Conservation (phyloP, 2,888 invertebrate species). For the Rhorus exstirpatorius region DNA sequence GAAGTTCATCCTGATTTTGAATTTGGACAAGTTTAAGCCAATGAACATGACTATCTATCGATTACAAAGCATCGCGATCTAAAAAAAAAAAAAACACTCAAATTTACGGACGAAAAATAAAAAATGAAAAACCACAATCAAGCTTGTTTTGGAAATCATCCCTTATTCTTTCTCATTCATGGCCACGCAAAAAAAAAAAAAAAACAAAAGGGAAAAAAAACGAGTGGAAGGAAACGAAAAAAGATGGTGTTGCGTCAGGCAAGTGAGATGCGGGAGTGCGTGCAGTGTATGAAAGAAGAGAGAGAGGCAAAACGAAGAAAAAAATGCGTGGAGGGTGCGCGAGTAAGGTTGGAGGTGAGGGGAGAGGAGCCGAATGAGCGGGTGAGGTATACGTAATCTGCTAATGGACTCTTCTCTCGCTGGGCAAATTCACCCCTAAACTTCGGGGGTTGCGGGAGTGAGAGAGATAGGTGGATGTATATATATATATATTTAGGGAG, state of each 20-base stretch:
- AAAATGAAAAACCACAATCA: no score
- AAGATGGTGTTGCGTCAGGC: constrained; percentile 38
- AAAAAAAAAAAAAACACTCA: no score
- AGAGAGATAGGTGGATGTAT: no score
- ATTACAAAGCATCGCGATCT: no score
- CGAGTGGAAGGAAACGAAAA: constrained; percentile 12
- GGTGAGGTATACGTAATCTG: constrained; percentile 85
- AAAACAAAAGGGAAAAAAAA: constrained; percentile 33
- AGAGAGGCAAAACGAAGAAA: constrained; percentile 23
- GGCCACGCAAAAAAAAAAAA: neutral
- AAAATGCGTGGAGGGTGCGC: constrained; percentile 25
- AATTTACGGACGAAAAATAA: no score
- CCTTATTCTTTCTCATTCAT: no score
- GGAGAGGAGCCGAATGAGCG: constrained; percentile 80
- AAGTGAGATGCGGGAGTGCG: constrained; percentile 52
- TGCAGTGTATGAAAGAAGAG: constrained; percentile 24
- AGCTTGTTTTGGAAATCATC: no score
- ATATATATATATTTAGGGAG: neutral
- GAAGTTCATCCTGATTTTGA: no score
- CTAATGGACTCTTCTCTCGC: constrained; percentile 84
- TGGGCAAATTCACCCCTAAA: constrained; percentile 73
- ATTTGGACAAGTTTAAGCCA: no score
- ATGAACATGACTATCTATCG: no score
- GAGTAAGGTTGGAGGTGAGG: constrained; percentile 68
- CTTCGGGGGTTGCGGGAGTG: constrained; percentile 46